These are phyloP conservation scores for Protonibea diacanthus DNA, from an alignment of 2,797 vertebrate species.

Conservation along the genomic window DNA sequence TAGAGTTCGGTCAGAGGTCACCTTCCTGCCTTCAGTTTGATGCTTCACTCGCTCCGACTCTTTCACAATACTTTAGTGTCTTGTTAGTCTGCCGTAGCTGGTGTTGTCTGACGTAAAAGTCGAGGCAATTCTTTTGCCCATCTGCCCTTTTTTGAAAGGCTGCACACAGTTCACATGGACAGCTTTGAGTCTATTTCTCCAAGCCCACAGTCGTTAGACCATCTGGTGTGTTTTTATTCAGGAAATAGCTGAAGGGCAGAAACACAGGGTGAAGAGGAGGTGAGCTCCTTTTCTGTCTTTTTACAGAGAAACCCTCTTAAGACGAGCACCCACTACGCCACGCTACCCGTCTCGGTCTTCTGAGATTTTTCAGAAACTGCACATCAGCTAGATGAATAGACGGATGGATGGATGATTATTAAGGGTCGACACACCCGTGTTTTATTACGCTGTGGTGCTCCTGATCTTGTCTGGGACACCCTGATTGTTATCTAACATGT, in stretches of 20 bases:
- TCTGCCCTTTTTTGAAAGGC: conserved; percentile 60
- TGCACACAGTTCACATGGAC: conserved; percentile 45
- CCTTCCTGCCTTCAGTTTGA: conserved; percentile 29
- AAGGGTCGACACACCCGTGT: not conserved
- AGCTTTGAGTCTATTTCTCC: conserved; percentile 31
- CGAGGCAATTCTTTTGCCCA: conserved; percentile 40
- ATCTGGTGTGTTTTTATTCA: conserved; percentile 69
- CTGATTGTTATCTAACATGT: conserved; percentile 32
- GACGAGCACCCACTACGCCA: conserved; percentile 6
- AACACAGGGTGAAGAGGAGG: conserved; percentile 48
- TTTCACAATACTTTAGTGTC: conserved; percentile 41
- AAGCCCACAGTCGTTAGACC: conserved; percentile 48
- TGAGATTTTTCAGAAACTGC: conserved; percentile 9
- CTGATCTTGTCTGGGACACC: conserved; percentile 15
- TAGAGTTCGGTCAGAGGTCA: conserved; percentile 60
- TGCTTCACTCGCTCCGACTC: conserved; percentile 26
- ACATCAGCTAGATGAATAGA: conserved; percentile 22
- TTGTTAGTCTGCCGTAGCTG: conserved; percentile 48
- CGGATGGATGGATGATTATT: conserved; percentile 19
- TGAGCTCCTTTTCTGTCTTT: conserved; percentile 50
- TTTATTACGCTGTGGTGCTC: conserved; percentile 31
- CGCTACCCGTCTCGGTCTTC: conserved; percentile 1
- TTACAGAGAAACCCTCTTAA: conserved; percentile 59
- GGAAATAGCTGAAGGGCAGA: conserved; percentile 48
- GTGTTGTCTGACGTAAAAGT: conserved; percentile 50